Evolutionary conservation across 2,888 invertebrate genomes (phyloP), one percentile per base, ranked within the genome.

Genomic region (Papilio protenor): DNA sequence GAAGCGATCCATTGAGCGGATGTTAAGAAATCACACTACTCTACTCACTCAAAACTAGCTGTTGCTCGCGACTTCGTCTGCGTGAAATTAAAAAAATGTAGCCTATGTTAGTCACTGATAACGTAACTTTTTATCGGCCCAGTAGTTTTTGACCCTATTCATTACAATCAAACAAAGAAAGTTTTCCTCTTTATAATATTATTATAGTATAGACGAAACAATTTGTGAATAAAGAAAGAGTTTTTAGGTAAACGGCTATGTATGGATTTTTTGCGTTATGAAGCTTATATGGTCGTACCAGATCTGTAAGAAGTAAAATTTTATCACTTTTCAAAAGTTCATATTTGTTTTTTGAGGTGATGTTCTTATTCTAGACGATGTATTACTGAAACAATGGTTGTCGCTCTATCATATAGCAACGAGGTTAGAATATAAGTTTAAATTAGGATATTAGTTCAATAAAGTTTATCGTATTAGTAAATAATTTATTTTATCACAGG

Each of bases 401-500:
- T 47, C 5, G 49, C 49, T 49, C 16, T 49, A 49, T 11, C 49
- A 49, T 49, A 4, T 33, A 33, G 4, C 3, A 33, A 2, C 0
- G 6, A 8, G 8, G 40, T 40, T 40, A 40, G 40, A 40, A 6
- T 40, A 40, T 40, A 40, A 40, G 8, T 40, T 33, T 6, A 40
- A 52, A 16, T 4, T 52, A 14, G 2, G 47, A 12, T 47, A 49
- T 14, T 1, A 49, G 16, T 16, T 49, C 16, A 52, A 6, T 52
- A 52, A 52, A 16, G 18, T 52, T 52, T 18, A 52, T 49, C 16
- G 5, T 16, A 55, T n/a, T 18, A n/a, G 18, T 55, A 18, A 10
- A n/a, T 27, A 55, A 55, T 10, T 8, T n/a, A 49, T 5, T 23
- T 27, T 69, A 64, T 87, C 90, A 61, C 90, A 96, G 97, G 95